Conservation (phyloP, 2,797 vertebrate species). For the Acanthurus tractus region DNA sequence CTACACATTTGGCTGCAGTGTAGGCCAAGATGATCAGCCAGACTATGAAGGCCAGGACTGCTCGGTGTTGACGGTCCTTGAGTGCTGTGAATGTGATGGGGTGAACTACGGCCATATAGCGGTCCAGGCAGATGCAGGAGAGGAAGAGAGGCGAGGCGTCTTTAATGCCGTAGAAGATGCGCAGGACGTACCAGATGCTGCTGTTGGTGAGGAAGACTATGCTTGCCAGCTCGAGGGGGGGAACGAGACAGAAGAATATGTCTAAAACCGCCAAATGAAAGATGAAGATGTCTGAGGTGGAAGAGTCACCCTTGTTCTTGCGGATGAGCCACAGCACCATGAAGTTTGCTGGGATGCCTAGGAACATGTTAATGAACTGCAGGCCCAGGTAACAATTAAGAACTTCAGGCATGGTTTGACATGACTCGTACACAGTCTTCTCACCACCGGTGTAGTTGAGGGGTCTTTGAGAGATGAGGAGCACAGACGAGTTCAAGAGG, state of each 20-base stretch:
- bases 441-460: constrained; percentile 44
- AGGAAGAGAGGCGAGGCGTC: constrained; percentile 84
- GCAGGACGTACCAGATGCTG: constrained; percentile 79
- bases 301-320: constrained; percentile 80
- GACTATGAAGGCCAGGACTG: constrained; percentile 53
- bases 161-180: constrained; percentile 85
- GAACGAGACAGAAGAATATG: constrained; percentile 82
- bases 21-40: constrained; percentile 83
- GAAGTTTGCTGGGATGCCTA: constrained; percentile 86
- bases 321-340: constrained; percentile 85
- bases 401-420: constrained; percentile 71
- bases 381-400: constrained; percentile 82
- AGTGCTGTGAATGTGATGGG: constrained; percentile 84
- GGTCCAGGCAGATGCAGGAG: constrained; percentile 87
- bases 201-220: constrained; percentile 74
- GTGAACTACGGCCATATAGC: constrained; percentile 86
- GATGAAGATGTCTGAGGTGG: constrained; percentile 86
- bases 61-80: constrained; percentile 79
- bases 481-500: constrained; percentile 70
- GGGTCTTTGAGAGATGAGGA: constrained; percentile 59
- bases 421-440: constrained; percentile 66
- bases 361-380: constrained; percentile 85
- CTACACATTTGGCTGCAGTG: constrained; percentile 71
- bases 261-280: constrained; percentile 83
- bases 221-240: constrained; percentile 81